Base-by-base conservation (phyloP, 53 echinoderm and acorn worm species). In the Echinometra lucunter region DNA sequence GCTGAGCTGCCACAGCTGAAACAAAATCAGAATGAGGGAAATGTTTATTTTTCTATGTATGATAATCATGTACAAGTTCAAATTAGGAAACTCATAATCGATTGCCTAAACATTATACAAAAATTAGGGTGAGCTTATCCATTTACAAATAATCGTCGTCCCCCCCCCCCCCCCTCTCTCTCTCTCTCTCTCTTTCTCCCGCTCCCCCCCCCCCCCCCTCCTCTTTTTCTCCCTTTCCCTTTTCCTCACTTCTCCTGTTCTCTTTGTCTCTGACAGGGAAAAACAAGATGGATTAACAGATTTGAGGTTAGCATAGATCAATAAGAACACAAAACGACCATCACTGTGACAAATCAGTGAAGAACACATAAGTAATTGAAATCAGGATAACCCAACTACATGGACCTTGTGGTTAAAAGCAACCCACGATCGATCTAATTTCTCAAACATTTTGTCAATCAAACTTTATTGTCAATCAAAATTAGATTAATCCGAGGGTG, bases 1-100 rank as follows among this genome's bases (percentile, higher is more conserved):
- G 97, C 28, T 91, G 92, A 53, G 97, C 97, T 45, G 97, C 97
- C 23, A 97, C 97, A 83, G 96, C 97, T 97, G 91, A 74, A 93
- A 88, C 2, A 89, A 88, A 38, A 95, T 12, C 78, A 57, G 58
- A 38, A 38, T 35, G 57, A 35, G n/a, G 37, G 37, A 6, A 37
- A 53, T 53, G 53, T 53, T 53, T 53, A 53, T 1, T 53, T 53
- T 53, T 53, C 2, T 53, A 13, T 53, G 13, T 4, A 53, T 53
- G 0, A 53, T 53, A 53, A 53, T 2, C 5, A 53, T 53, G 53
- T 53, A 53, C 53, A 53, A 53, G 53, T 53, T 53, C 53, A 53
- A 53, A 13, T 53, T 53, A 11, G 53, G 13, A 53, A 53, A 53
- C 13, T 53, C 53, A 53, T 53, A 53, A 53, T 63, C 25, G 63